Conservation (phyloP, 2,113 vertebrate species). For the Struthio camelus region DNA sequence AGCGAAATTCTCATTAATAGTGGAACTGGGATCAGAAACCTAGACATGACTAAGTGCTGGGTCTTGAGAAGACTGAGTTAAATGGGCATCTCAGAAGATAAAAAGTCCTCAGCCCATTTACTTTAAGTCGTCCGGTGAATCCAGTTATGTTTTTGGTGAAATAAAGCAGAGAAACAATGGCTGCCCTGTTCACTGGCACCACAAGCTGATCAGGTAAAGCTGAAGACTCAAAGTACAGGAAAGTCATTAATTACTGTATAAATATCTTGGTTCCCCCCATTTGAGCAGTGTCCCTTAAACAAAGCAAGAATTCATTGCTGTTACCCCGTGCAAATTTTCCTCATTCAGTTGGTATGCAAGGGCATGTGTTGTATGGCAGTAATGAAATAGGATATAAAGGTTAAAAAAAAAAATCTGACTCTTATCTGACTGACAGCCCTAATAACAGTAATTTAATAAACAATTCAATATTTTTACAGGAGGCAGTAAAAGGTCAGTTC, state of each 20-base stretch:
- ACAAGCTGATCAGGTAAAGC: background rate
- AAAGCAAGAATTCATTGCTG: background rate
- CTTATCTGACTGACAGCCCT: background rate
- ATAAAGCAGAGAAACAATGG: background rate
- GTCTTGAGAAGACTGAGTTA: background rate
- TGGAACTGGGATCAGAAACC: background rate
- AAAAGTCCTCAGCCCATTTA: background rate
- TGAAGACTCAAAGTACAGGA: background rate
- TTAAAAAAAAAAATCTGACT: background rate
- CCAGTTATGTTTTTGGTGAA: background rate
- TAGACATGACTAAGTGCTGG: background rate
- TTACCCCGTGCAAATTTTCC: background rate
- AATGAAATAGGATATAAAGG: background rate
- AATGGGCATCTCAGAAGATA: background rate
- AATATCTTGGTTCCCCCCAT: background rate
- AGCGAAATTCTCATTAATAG: background rate
- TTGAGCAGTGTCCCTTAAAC: background rate
- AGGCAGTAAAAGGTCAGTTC: background rate
- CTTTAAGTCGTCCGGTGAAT: background rate
- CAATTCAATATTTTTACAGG: background rate
- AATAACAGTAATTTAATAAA: constrained; percentile 3
- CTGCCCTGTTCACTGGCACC: background rate
- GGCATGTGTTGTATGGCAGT: background rate
- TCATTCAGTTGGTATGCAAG: background rate
- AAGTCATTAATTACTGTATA: background rate